Evolutionary conservation across 2,888 invertebrate genomes (phyloP).

Genomic region (Apamea monoglypha): DNA sequence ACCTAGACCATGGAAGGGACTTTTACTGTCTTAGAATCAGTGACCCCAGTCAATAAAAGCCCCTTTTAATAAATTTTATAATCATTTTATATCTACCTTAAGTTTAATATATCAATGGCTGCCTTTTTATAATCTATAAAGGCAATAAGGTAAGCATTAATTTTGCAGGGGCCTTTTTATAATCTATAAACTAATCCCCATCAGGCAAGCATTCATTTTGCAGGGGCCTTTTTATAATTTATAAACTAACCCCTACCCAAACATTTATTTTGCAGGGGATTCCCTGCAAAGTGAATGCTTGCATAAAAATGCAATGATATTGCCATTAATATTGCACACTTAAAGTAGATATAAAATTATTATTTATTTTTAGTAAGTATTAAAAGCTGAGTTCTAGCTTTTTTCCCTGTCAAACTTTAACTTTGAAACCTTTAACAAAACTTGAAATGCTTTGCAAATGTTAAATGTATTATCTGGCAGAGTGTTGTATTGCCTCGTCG

Average conservation of each 20-base stretch:
- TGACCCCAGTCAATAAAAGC: not conserved
- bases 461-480: conserved; percentile 81
- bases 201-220: not conserved
- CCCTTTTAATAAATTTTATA: not conserved
- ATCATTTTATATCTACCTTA: not conserved
- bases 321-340: not conserved
- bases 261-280: not conserved
- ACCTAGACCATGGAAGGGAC: not conserved
- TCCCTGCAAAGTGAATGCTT: too few species aligned
- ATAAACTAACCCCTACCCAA: too few species aligned
- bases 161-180: too few species aligned
- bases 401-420: not conserved
- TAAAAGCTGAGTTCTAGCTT: not conserved
- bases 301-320: not conserved
- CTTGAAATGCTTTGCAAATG: not conserved
- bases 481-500: conserved; percentile 95
- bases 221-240: not conserved
- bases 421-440: too few species aligned
- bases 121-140: not conserved
- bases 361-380: not conserved
- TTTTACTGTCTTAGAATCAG: not conserved
- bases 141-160: not conserved
- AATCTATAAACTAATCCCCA: too few species aligned
- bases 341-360: not conserved
- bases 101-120: not conserved